phyloP scores from a whole-genome alignment of 2,888 invertebrate genomes.

The Serrognathus titanus region DNA sequence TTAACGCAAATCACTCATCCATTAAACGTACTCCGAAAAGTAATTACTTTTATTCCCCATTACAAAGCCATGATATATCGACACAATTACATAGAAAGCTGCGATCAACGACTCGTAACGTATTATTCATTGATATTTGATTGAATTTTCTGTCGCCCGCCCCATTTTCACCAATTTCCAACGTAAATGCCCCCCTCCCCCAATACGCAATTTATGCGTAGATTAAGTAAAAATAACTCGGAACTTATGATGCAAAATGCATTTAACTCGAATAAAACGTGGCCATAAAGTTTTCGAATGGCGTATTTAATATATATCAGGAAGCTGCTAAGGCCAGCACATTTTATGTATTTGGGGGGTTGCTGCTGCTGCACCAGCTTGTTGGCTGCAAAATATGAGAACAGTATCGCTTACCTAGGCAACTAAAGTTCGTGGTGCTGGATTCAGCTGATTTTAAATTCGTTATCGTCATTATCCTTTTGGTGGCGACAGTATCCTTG shows the following conservation, averaged over 20 bases:
- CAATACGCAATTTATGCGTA: too few relatives aligned
- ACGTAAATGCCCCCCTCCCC: neutral
- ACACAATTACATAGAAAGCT: constrained; percentile 40
- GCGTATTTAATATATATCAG: neutral
- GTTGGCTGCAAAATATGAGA: neutral
- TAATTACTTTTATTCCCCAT: constrained; percentile 19
- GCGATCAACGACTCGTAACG: constrained; percentile 42
- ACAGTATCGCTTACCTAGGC: constrained; percentile 14
- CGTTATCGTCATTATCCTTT: too few relatives aligned
- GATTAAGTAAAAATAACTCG: too few relatives aligned
- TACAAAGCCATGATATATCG: constrained; percentile 37
- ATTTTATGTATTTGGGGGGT: neutral
- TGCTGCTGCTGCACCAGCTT: neutral
- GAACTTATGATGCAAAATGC: too few relatives aligned
- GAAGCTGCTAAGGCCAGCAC: neutral
- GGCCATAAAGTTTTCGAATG: neutral
- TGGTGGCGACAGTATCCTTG: too few relatives aligned
- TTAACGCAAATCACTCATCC: neutral
- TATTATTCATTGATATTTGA: constrained; percentile 35
- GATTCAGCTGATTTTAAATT: too few relatives aligned
- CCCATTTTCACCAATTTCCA: constrained; percentile 11
- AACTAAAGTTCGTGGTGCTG: neutral
- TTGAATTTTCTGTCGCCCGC: constrained; percentile 28
- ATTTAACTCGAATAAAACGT: too few relatives aligned
- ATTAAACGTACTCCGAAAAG: neutral